Evolutionary conservation across 2,113 vertebrate species (phyloP).

Genomic region (Galemys pyrenaicus): DNA sequence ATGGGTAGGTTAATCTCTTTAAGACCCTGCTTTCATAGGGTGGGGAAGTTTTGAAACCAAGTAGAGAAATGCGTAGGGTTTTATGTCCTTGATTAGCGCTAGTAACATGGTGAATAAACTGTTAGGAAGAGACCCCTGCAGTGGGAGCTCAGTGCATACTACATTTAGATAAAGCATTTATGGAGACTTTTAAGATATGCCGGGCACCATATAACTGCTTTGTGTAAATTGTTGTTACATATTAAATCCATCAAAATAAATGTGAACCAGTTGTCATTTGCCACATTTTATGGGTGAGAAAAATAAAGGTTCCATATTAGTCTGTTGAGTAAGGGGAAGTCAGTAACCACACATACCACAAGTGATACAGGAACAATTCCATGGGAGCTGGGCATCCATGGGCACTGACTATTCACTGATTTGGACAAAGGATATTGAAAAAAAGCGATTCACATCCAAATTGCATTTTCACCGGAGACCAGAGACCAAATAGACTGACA

Average conservation of each 20-base stretch:
- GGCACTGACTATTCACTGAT: not conserved
- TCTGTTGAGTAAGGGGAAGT: not conserved
- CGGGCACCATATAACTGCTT: not conserved
- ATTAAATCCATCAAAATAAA: not conserved
- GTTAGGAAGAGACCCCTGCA: not conserved
- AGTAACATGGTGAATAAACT: not conserved
- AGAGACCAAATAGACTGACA: not conserved
- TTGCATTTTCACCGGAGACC: not conserved
- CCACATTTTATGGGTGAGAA: not conserved
- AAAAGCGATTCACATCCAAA: not conserved
- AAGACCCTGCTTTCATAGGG: not conserved
- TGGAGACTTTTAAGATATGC: not conserved
- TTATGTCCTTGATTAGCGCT: not conserved
- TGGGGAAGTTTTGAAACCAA: not conserved
- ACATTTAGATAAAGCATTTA: not conserved
- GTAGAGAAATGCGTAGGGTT: not conserved
- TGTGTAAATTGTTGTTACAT: too few species aligned
- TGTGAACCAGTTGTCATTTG: not conserved
- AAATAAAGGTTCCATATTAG: not conserved
- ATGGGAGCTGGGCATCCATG: not conserved
- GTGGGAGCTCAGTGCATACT: not conserved
- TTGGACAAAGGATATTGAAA: constrained; percentile 12
- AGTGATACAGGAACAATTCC: not conserved
- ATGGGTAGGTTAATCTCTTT: not conserved
- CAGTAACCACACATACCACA: not conserved